Conservation (phyloP, 2,797 vertebrate genomes). For the Emys orbicularis region DNA sequence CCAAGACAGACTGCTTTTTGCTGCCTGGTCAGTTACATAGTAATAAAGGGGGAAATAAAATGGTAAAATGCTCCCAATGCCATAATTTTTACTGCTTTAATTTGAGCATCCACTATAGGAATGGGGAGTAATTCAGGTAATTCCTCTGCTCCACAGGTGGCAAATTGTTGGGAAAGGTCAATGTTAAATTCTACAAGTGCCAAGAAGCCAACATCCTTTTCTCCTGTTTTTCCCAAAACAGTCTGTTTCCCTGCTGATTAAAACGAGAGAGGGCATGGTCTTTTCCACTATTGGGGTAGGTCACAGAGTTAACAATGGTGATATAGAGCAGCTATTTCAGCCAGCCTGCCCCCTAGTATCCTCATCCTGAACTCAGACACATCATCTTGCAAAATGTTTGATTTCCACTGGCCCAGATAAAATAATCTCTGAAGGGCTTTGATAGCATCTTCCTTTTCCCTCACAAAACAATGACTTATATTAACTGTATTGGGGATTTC, state of each 20-base stretch:
- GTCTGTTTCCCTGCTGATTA: neutral
- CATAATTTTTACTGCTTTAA: neutral
- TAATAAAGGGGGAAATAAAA: neutral
- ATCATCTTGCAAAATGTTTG: neutral
- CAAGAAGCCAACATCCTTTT: neutral
- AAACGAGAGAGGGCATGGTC: neutral
- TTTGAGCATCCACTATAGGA: neutral
- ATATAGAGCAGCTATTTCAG: neutral
- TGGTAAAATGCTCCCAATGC: neutral
- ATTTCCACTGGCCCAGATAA: neutral
- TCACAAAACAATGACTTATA: neutral
- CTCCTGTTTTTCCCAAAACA: neutral
- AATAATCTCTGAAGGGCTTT: neutral
- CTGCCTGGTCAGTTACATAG: neutral
- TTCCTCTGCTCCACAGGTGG: neutral
- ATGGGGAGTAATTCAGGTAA: neutral
- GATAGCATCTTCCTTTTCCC: neutral
- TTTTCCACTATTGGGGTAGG: neutral
- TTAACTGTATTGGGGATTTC: neutral
- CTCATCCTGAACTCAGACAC: neutral
- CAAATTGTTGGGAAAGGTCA: neutral
- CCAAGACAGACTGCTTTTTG: neutral
- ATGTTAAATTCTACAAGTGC: neutral
- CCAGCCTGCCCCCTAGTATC: neutral
- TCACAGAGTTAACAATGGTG: neutral